Evolutionary conservation across 2,888 invertebrate genomes (phyloP).

Genomic region (Bombylius major): DNA sequence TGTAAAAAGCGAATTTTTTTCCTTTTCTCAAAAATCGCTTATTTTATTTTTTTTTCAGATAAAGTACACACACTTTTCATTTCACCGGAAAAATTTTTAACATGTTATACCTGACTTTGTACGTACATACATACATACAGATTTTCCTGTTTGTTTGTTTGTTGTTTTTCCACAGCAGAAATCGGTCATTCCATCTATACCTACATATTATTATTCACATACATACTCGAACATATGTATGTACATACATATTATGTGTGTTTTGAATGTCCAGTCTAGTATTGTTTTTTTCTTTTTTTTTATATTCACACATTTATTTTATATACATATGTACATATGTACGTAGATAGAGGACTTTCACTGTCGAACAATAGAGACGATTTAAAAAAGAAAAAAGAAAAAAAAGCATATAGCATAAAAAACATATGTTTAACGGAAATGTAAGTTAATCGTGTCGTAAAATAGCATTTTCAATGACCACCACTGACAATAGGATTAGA

Average conservation of each 20-base stretch:
- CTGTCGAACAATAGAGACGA: neutral
- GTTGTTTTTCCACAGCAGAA: no score
- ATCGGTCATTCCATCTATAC: no score
- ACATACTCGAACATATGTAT: no score
- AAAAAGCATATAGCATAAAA: neutral
- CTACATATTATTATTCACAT: no score
- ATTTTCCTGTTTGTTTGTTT: no score
- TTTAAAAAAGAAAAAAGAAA: neutral
- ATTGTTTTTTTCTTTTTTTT: neutral
- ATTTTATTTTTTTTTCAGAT: no score
- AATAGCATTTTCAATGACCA: neutral
- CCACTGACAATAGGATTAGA: neutral
- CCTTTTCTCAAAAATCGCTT: no score
- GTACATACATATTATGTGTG: no score
- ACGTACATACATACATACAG: no score
- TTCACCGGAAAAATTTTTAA: neutral
- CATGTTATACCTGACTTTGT: neutral
- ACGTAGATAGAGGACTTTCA: neutral
- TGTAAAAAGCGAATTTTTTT: no score
- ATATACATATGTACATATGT: neutral
- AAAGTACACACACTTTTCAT: neutral
- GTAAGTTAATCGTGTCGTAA: neutral
- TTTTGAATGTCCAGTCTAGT: no score
- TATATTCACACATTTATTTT: neutral
- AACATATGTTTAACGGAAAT: neutral